Base-by-base conservation (phyloP, 2,888 invertebrate genomes). In the Phrixothrix hirtus region DNA sequence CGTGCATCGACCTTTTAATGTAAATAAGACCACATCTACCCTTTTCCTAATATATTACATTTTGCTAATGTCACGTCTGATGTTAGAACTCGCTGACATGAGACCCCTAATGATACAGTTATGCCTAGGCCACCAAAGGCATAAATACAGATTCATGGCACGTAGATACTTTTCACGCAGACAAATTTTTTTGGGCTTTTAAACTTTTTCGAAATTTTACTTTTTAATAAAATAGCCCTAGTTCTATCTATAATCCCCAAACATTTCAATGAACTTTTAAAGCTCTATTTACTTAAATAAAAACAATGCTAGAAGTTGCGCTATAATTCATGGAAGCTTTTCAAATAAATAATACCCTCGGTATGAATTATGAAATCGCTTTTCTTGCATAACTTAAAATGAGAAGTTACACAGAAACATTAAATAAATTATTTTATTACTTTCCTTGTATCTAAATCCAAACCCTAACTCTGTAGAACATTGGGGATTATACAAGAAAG, bases 11-110 rank as follows among this genome's bases (percentile, higher is more conserved):
- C 34, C 34, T 42, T 42, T 42, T 34, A 42, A 42, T 42, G 42
- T 34, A 42, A 42, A 42, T 42, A 32, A 32, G 25, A 14, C 34
- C 34, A 32, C n/a, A 42, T 11, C 42, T 32, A 17, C 11, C 32
- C 31, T 26, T 42, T 42, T 31, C 14, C 42, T 42, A 42, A 42
- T 42, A 34, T 32, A 42, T 31, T 32, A 42, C 42, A 42, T 42
- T 42, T 42, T 32, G 42, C 11, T 41, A 41, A 41, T 41, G 41
- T 41, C 41, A 41, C 41, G 41, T 30, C 41, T 41, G 41, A 29
- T 30, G 30, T 41, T 41, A 41, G 41, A 41, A 29, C 21, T 17
- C 30, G 41, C 41, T 43, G 32, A 43, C 34, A 43, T 34, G 43
- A 21, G 43, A 38, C 38, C 32, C 3, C 32, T 31, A 47, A 47